Conservation (phyloP, 2,113 vertebrate genomes). For the Tylochromis polylepis region DNA sequence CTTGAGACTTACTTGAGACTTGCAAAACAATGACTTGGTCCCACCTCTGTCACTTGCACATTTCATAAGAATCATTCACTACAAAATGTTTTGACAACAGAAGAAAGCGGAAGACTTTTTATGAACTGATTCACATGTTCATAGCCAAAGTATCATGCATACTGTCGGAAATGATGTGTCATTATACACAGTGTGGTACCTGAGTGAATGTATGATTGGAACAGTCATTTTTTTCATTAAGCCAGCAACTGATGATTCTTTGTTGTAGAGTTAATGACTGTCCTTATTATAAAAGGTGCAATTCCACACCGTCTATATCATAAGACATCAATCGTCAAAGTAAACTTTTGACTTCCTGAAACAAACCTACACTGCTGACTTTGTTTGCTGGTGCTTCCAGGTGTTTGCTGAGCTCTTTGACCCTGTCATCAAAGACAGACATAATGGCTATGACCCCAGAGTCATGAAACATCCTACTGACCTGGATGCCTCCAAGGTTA, state of each 20-base stretch:
- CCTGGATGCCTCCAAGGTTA: conserved; percentile 88
- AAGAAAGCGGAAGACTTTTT: neutral
- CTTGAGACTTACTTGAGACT: too few relatives aligned
- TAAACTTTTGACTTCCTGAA: neutral
- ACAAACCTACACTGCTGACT: neutral
- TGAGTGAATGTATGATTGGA: neutral
- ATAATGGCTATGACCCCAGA: conserved; percentile 87
- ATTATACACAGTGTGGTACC: neutral
- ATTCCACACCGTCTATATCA: neutral
- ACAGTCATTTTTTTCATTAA: neutral
- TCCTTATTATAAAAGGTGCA: neutral
- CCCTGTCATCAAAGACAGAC: conserved; percentile 83
- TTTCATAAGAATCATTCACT: neutral
- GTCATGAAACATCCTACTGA: conserved; percentile 88
- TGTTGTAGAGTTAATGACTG: neutral
- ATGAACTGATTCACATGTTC: neutral
- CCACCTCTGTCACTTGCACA: neutral
- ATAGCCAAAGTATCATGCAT: neutral
- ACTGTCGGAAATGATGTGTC: neutral
- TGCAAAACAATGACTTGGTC: too few relatives aligned
- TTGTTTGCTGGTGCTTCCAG: conserved; percentile 41
- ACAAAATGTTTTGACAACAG: neutral
- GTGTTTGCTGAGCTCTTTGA: conserved; percentile 90
- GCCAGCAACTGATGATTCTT: neutral
- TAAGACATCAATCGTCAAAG: neutral